Evolutionary conservation across 2,888 invertebrate species (phyloP), one percentile per base, ranked within the genome.

Genomic region (Anarsia innoxiella): DNA sequence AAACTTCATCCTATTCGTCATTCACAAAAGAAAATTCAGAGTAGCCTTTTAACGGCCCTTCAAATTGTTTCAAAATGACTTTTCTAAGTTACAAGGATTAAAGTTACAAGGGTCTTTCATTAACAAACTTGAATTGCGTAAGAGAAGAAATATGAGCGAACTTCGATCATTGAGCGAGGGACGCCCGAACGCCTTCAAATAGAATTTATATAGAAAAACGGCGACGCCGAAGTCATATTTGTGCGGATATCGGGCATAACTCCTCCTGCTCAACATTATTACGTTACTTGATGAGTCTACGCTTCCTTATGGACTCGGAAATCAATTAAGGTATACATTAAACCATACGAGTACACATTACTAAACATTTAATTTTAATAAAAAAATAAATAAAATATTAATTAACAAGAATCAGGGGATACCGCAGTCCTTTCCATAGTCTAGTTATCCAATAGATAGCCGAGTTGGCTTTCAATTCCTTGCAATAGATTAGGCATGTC

Each of bases 91-190:
- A 62, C 62, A 60, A 63, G 67, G 67, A 66, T 68, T 68, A 63
- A 69, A 66, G 66, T 71, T 66, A 66, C 66, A 69, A 69, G 61
- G 66, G 63, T 63, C 64, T 70, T 71, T 72, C 71, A 73, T 72
- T 74, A 71, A 59, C 63, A 64, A 73, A 75, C 68, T 75, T 69
- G 66, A 65, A 69, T 67, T 65, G 59, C 61, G 63, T 62, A 61
- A 64, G 56, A 60, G 62, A 67, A 73, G 74, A 74, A 73, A 74
- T 74, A 74, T 71, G 70, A 72, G 64, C 53, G 49, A 74, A 75
- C 56, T 74, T 74, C 66, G 66, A 74, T 72, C 70, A 69, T 69
- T 69, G 67, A 68, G 62, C 56, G 30, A 53, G 55, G 51, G 56
- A 58, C 53, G 60, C 53, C 48, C 51, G 60, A 60, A 59, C 51